Percentiles rank a stretch among this genome's conserved stretches.
phyloP scores from a whole-genome alignment of 1,140 invertebrate species.

The Diachasma alloeum region DNA sequence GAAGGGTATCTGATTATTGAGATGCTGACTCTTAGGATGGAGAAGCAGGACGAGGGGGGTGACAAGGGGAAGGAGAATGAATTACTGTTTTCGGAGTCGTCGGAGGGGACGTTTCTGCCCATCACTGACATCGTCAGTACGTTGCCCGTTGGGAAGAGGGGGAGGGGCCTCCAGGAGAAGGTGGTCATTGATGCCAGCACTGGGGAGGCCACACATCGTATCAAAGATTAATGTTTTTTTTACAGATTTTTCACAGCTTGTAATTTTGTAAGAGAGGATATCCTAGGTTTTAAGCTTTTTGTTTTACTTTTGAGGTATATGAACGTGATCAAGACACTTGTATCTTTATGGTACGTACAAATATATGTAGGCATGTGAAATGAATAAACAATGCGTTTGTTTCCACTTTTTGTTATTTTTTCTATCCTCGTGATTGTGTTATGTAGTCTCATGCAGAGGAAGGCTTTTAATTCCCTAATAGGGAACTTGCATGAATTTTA shows the following conservation, averaged over 20 bases:
- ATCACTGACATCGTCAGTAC: conserved; percentile 37
- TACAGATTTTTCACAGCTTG: neutral
- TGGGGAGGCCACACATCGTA: conserved; percentile 61
- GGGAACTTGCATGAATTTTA: too few species aligned
- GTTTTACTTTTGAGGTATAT: too few species aligned
- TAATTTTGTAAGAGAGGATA: neutral
- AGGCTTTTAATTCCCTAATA: too few species aligned
- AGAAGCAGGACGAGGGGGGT: conserved; percentile 51
- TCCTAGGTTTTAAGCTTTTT: too few species aligned
- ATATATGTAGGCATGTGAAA: neutral
- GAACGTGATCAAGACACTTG: neutral
- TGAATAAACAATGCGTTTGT: neutral
- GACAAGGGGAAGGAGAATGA: conserved; percentile 47
- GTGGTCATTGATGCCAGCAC: conserved; percentile 68
- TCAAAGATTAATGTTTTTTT: neutral
- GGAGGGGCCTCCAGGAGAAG: conserved; percentile 62
- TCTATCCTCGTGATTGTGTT: too few species aligned
- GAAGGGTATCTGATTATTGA: conserved; percentile 71
- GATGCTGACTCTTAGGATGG: conserved; percentile 63
- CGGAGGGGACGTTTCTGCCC: conserved; percentile 57
- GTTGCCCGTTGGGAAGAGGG: conserved; percentile 36
- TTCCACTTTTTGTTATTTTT: too few species aligned
- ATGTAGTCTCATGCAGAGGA: too few species aligned
- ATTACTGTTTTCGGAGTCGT: conserved; percentile 55
- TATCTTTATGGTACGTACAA: neutral